Base-by-base conservation (phyloP, 2,113 vertebrate species). In the Alouatta palliata region DNA sequence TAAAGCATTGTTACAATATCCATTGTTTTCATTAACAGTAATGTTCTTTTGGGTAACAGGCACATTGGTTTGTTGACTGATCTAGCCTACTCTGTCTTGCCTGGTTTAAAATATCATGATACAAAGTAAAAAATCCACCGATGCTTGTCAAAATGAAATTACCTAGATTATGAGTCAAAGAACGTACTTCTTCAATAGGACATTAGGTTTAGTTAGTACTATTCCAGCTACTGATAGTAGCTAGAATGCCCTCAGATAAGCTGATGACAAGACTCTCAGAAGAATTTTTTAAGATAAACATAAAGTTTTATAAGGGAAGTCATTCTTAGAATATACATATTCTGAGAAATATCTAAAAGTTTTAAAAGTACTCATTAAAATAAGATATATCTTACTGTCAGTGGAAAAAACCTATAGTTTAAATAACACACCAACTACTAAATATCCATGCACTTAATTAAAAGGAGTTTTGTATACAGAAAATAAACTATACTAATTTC, bases 401-500 rank as follows among this genome's bases (percentile, higher is more conserved):
- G 58, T 71, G 32, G 56, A 20, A 93, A 94, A 85, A 13, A 0
- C 6, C 73, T 90, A 85, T 17, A 82, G 8, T 47, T 94, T 91
- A 91, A 97, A 79, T 73, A 94, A 92, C 19, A 91, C 4, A 37
- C 56, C 43, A 83, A 45, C 43, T 76, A 30, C 11, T 97, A 92
- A 88, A 75, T 6, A 27, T 27, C 56, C 66, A 85, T 2, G 20
- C 0, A 37, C 43, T 89, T 68, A 84, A 93, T 3, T 66, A 70
- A 52, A 95, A 61, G 21, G 43, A 87, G 12, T 54, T 80, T 87
- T 40, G 83, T 64, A 73, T 83, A 43, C 10, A 83, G 12, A 84
- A 88, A 95, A 97, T 68, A 92, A 96, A 94, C 40, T 45, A 27
- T 90, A 84, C 32, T 37, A 84, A 83, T 35, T 71, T 70, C 75